These are phyloP conservation scores for Tolypeutes matacus DNA, from an alignment of 2,797 vertebrate species.

Conservation along the genomic window DNA sequence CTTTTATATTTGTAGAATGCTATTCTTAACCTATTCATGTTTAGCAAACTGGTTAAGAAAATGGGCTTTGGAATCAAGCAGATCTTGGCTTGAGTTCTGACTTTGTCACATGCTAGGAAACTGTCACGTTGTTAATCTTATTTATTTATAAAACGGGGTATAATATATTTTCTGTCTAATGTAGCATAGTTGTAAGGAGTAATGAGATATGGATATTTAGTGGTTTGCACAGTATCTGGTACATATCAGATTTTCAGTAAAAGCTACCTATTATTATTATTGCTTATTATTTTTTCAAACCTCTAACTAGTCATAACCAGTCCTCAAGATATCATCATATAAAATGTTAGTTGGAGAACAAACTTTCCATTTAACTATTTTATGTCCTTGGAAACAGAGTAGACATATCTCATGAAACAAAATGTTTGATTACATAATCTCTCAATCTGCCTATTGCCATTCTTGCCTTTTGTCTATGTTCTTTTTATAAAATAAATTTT, in stretches of 20 bases:
- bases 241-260: background rate
- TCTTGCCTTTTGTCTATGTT: constrained; percentile 15
- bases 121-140: background rate
- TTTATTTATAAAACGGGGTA: background rate
- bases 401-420: background rate
- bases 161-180: background rate
- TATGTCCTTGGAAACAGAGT: constrained; percentile 38
- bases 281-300: background rate
- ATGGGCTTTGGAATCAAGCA: background rate
- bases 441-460: background rate
- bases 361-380: background rate
- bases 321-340: background rate
- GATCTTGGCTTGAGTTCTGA: background rate
- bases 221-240: background rate
- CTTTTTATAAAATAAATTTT: background rate
- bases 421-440: constrained; percentile 10
- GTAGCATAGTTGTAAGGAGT: background rate
- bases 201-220: background rate
- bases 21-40: background rate
- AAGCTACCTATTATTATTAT: background rate
- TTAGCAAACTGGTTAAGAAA: background rate
- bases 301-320: background rate
- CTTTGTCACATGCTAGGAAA: background rate
- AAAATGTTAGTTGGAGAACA: background rate
- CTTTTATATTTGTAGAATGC: background rate